These are phyloP conservation scores for Scaptomyza pallida DNA, from an alignment of 1,140 invertebrate species.

Conservation along the genomic window DNA sequence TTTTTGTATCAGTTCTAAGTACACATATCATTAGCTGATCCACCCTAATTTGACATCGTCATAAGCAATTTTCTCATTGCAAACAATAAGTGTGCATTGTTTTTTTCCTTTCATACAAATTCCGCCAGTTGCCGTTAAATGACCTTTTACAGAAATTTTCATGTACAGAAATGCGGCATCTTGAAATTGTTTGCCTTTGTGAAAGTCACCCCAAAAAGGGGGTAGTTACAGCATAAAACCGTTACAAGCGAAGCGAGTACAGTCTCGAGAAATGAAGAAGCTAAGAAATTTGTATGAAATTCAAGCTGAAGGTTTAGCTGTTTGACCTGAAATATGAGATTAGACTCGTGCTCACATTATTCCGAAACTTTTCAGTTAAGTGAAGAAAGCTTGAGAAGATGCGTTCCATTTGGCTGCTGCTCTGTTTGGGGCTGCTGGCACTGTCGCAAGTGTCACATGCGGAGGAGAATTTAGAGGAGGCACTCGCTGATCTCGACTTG, in stretches of 20 bases:
- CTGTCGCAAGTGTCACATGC: conserved; percentile 54
- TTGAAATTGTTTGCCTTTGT: not conserved
- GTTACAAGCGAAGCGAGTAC: conserved; percentile 31
- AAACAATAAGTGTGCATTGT: conserved; percentile 57
- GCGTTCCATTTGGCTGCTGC: conserved; percentile 67
- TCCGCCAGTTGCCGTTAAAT: conserved; percentile 19
- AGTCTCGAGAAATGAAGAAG: conserved; percentile 18
- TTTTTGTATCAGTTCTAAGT: too few species aligned
- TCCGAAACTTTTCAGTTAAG: conserved; percentile 30
- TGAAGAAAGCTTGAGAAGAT: conserved; percentile 29
- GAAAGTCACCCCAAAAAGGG: conserved; percentile 18
- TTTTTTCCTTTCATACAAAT: conserved; percentile 19
- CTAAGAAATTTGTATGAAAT: not conserved
- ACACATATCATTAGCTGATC: not conserved
- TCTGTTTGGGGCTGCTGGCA: conserved; percentile 69
- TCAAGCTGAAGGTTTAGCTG: too few species aligned
- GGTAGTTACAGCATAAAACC: conserved; percentile 26
- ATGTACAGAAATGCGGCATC: conserved; percentile 9
- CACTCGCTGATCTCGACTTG: conserved; percentile 41
- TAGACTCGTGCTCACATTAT: too few species aligned
- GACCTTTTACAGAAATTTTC: conserved; percentile 20
- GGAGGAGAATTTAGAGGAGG: conserved; percentile 35
- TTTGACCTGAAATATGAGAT: conserved; percentile 15
- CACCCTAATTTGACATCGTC: not conserved
- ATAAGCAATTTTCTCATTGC: not conserved